Conservation (phyloP, 1,140 invertebrate genomes). For the Bombus picipes region DNA sequence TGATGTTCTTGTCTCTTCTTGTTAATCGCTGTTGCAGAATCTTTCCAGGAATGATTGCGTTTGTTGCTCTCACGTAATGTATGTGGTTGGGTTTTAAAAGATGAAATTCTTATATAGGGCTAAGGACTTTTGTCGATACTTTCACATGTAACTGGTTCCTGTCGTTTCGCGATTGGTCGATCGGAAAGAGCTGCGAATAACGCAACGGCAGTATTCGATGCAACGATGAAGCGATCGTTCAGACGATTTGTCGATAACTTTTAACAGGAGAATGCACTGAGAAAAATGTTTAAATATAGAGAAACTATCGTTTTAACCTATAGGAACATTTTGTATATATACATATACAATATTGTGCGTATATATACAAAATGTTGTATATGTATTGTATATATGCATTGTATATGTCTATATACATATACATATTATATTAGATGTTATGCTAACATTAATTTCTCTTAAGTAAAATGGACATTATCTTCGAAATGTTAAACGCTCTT, state of each 20-base stretch:
- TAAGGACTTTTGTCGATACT: constrained; percentile 16
- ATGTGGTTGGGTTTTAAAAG: neutral
- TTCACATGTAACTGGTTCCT: constrained; percentile 12
- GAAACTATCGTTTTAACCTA: neutral
- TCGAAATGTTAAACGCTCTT: neutral
- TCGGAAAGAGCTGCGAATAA: neutral
- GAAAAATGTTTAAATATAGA: constrained; percentile 14
- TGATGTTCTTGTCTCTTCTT: neutral
- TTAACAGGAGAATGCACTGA: constrained; percentile 14
- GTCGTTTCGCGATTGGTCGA: constrained; percentile 18
- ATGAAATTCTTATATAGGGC: neutral
- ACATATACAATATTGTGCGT: no score
- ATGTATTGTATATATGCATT: no score
- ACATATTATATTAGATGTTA: neutral
- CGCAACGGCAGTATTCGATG: constrained; percentile 52
- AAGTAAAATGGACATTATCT: neutral
- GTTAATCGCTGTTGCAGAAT: neutral
- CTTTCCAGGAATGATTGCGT: neutral
- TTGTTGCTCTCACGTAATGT: neutral
- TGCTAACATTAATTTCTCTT: neutral
- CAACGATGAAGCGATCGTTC: constrained; percentile 23
- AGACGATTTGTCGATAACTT: constrained; percentile 16
- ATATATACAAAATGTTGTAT: no score
- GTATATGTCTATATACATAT: no score
- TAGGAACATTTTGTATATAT: neutral